A percentile compares a stretch with the other conserved stretches of the same genome.
phyloP scores from a whole-genome alignment of 2,888 invertebrate species.

The Alitta virens region DNA sequence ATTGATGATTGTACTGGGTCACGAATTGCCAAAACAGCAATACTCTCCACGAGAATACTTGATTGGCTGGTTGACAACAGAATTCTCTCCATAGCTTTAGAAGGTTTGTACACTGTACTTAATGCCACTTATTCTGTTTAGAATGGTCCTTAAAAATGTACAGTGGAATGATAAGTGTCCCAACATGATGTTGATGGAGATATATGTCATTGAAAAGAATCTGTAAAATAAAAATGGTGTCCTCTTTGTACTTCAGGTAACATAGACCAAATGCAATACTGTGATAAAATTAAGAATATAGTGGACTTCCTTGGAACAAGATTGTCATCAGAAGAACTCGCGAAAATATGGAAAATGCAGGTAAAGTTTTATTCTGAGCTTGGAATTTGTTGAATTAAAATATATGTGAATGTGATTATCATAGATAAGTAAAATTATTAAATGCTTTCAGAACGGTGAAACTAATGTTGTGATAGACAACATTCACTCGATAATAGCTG shows the following conservation, averaged over 20 bases:
- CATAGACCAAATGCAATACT: conserved; percentile 61
- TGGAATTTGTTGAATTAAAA: too few relatives aligned
- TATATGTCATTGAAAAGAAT: too few relatives aligned
- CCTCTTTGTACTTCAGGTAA: conserved; percentile 36
- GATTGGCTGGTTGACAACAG: conserved; percentile 59
- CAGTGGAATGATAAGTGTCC: too few relatives aligned
- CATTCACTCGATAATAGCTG: conserved; percentile 60
- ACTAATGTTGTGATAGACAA: conserved; percentile 60
- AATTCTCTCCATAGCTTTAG: conserved; percentile 59
- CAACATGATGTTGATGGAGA: too few relatives aligned
- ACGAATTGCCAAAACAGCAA: conserved; percentile 46
- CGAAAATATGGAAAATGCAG: conserved; percentile 61
- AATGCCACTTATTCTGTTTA: background rate
- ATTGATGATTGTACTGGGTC: conserved; percentile 53
- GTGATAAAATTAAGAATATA: conserved; percentile 60
- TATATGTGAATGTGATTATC: too few relatives aligned
- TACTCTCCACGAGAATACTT: conserved; percentile 53
- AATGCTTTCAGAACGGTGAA: conserved; percentile 52
- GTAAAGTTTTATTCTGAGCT: too few relatives aligned
- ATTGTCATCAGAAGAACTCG: conserved; percentile 58
- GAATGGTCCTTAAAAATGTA: too few relatives aligned
- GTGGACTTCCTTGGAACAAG: conserved; percentile 60
- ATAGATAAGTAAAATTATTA: too few relatives aligned
- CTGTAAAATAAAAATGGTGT: too few relatives aligned
- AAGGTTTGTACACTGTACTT: conserved; percentile 39